Percentiles rank a stretch among this genome's conserved stretches.
Conservation (phyloP, 2,797 vertebrate species). For the Chloroceryle inda region DNA sequence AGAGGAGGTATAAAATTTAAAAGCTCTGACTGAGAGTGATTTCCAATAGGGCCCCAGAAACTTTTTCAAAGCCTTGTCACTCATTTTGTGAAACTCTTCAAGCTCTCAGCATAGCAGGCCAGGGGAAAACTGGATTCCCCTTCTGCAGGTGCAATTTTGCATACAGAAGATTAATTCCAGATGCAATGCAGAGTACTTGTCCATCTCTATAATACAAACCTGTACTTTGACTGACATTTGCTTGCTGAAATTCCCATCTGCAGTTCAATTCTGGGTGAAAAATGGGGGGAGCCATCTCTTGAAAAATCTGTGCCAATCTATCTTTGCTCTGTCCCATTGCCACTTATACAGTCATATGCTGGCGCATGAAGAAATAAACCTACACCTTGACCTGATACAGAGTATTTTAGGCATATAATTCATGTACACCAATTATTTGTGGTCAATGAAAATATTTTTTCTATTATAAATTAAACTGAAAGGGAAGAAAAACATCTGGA, state of each 20-base stretch:
- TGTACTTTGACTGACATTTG: not conserved
- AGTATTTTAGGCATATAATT: not conserved
- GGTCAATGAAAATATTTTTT: not conserved
- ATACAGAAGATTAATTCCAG: constrained; percentile 40
- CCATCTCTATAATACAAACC: not conserved
- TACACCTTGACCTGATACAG: not conserved
- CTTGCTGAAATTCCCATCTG: not conserved
- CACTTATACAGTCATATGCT: fast-evolving
- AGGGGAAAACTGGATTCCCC: not conserved
- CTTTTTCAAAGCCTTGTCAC: not conserved
- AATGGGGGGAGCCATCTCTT: not conserved
- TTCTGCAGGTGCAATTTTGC: constrained; percentile 56
- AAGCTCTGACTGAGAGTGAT: not conserved
- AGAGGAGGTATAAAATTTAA: not conserved
- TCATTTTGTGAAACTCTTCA: not conserved
- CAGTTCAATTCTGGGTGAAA: not conserved
- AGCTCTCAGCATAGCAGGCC: not conserved
- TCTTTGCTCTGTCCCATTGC: not conserved
- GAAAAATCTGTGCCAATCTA: not conserved
- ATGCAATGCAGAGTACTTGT: not conserved
- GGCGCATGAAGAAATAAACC: not conserved
- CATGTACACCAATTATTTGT: not conserved
- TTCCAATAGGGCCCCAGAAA: not conserved
- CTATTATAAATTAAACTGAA: not conserved
- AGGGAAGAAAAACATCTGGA: constrained; percentile 3